phyloP scores from a whole-genome alignment of 2,113 vertebrate species.

The Halichoerus grypus region DNA sequence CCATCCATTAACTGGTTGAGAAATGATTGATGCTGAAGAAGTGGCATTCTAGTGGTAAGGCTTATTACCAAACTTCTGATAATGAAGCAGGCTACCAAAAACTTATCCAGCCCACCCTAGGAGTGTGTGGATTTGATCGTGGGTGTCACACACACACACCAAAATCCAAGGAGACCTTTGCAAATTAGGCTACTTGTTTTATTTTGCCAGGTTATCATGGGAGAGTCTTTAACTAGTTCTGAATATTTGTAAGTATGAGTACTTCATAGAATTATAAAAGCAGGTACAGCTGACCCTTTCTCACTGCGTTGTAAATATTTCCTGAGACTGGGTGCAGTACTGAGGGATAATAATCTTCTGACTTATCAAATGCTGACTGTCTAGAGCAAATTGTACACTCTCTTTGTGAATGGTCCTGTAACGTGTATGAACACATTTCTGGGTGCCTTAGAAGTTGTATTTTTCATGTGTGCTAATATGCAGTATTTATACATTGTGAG shows the following conservation, averaged over 20 bases:
- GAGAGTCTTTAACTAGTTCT: constrained; percentile 87
- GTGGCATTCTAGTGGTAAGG: constrained; percentile 89
- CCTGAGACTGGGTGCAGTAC: constrained; percentile 86
- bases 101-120: constrained; percentile 83
- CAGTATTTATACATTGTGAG: constrained; percentile 94
- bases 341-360: constrained; percentile 87
- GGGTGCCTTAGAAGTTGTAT: constrained; percentile 96
- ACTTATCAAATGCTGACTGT: constrained; percentile 90
- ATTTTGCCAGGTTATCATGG: constrained; percentile 86
- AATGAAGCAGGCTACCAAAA: constrained; percentile 91
- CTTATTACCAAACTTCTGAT: constrained; percentile 90
- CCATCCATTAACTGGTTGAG: constrained; percentile 75
- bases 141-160: constrained; percentile 86
- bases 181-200: constrained; percentile 87
- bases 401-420: constrained; percentile 90
- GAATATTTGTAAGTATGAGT: constrained; percentile 88
- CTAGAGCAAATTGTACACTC: constrained; percentile 90
- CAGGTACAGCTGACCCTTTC: constrained; percentile 87
- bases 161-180: constrained; percentile 85
- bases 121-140: constrained; percentile 83
- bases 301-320: constrained; percentile 89
- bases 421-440: constrained; percentile 94
- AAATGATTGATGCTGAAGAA: constrained; percentile 81
- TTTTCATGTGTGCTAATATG: constrained; percentile 95
- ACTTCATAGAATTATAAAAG: constrained; percentile 87